phyloP scores from a whole-genome alignment of 2,888 invertebrate genomes.

The Zygaena filipendulae region DNA sequence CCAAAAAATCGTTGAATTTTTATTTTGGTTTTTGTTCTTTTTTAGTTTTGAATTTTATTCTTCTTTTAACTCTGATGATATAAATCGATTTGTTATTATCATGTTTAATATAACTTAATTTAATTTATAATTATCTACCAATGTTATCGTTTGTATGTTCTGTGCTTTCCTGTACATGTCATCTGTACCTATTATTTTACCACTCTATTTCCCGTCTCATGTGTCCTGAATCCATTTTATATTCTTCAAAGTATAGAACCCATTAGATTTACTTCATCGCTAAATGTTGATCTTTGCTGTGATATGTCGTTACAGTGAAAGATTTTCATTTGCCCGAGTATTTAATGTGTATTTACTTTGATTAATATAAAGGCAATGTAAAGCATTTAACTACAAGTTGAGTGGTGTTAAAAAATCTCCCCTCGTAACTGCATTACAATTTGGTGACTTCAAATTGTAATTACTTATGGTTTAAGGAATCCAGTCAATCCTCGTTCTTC shows the following conservation, averaged over 20 bases:
- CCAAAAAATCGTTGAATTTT: too few relatives aligned
- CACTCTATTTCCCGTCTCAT: constrained; percentile 23
- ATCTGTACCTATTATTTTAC: constrained; percentile 23
- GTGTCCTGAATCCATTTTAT: too few relatives aligned
- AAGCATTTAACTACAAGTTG: too few relatives aligned
- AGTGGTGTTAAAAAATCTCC: constrained; percentile 65
- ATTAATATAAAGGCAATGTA: constrained; percentile 28
- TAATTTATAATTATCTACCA: too few relatives aligned
- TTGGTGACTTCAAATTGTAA: constrained; percentile 69
- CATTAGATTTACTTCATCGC: too few relatives aligned
- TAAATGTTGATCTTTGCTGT: constrained; percentile 43
- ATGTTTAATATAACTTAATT: too few relatives aligned
- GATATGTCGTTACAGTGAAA: constrained; percentile 38
- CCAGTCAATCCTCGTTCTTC: constrained; percentile 59
- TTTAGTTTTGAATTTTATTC: too few relatives aligned
- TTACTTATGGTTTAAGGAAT: constrained; percentile 67
- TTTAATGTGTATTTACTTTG: constrained; percentile 31
- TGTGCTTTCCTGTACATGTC: constrained; percentile 17
- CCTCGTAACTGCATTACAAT: constrained; percentile 70
- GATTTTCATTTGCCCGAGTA: constrained; percentile 33
- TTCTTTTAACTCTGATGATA: too few relatives aligned
- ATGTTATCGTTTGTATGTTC: constrained; percentile 22
- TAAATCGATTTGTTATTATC: too few relatives aligned
- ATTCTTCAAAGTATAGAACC: constrained; percentile 33
- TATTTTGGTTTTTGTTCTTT: too few relatives aligned